phyloP scores from a whole-genome alignment of 2,888 invertebrate genomes.

The Hypercompe scribonia region DNA sequence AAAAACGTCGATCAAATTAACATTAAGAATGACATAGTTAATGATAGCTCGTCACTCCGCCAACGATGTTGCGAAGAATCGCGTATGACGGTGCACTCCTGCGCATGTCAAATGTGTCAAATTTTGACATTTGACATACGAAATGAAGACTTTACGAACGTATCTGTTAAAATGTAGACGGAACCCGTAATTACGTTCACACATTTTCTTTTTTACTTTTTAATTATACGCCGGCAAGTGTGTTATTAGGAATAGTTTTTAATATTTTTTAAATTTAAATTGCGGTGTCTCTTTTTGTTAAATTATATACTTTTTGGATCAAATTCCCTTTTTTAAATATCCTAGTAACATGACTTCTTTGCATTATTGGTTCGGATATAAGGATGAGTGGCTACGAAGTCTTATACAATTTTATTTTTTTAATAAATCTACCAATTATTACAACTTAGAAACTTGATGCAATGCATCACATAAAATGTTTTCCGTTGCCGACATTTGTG shows the following conservation, averaged over 20 bases:
- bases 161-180: constrained; percentile 70
- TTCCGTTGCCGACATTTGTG: too few relatives aligned
- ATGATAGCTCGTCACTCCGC: constrained; percentile 73
- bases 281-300: constrained; percentile 22
- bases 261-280: constrained; percentile 28
- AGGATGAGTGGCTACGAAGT: not conserved
- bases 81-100: constrained; percentile 71
- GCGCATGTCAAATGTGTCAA: constrained; percentile 64
- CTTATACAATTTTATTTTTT: not conserved
- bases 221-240: constrained; percentile 74
- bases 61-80: constrained; percentile 71
- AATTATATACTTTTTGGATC: constrained; percentile 18
- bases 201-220: constrained; percentile 64
- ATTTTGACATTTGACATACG: constrained; percentile 71
- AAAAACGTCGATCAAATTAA: constrained; percentile 58
- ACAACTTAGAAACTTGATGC: too few relatives aligned
- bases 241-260: constrained; percentile 42
- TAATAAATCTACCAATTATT: too few relatives aligned
- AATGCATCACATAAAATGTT: too few relatives aligned
- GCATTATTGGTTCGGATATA: not conserved
- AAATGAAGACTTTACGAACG: constrained; percentile 72
- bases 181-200: constrained; percentile 79
- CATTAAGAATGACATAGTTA: constrained; percentile 71
- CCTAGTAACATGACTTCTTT: not conserved
- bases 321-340: not conserved